Evolutionary conservation across 2,888 invertebrate species (phyloP), one percentile per base, ranked within the genome.

Genomic region (Dendrolimus pini): DNA sequence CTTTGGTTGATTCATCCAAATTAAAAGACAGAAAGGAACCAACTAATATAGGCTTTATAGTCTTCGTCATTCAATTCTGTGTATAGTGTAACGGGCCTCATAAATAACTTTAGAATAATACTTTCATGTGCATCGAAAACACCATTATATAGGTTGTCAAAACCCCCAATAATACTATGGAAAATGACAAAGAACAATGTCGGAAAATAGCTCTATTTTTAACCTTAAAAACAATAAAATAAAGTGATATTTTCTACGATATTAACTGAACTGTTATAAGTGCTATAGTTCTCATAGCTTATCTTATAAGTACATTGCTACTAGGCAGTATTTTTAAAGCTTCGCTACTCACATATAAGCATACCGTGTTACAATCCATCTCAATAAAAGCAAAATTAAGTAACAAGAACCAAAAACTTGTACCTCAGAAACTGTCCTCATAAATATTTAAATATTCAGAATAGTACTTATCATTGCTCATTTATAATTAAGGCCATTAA

Each of bases 211-310:
- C 66, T 80, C 75, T 82, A 82, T 83, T 88, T 87, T 85, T 85
- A 80, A 83, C 84, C 78, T 75, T 71, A 70, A 30, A 70, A 80
- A 78, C 74, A 75, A 72, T 79, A 77, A 68, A 70, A 76, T 72
- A 75, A 82, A 88, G 85, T 86, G 85, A 88, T 89, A 89, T 88
- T 88, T 87, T 87, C 79, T 84, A 83, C 71, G 77, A 79, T 83
- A 80, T 78, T 80, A 64, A 77, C 74, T 77, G 71, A 77, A 73
- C 66, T 70, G 68, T 75, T 75, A 69, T 77, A 75, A 72, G 68
- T 68, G 74, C 72, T 79, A 75, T 71, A 69, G 62, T 75, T 77
- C 74, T 71, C 72, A 75, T 71, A 75, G 75, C 79, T 80, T 80
- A 77, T 64, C 65, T 72, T 74, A 74, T 62, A 80, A 81, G 81